phyloP scores from a whole-genome alignment of 2,888 invertebrate genomes.

The Zeuzera pyrina region DNA sequence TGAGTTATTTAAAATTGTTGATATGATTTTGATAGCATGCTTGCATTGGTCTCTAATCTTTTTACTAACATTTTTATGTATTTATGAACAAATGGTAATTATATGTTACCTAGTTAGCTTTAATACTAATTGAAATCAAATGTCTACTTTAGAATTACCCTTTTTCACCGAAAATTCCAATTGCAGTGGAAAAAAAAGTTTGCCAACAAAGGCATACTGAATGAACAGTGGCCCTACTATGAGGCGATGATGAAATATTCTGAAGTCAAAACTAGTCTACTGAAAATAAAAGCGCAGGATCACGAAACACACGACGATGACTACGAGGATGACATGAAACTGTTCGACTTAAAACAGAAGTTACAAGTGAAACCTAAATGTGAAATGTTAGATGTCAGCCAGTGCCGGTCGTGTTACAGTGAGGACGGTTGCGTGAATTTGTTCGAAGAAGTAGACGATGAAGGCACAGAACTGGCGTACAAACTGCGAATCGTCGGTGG shows the following conservation, averaged over 20 bases:
- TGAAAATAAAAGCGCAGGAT: conserved; percentile 5
- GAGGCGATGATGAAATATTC: conserved; percentile 44
- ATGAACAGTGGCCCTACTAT: conserved; percentile 58
- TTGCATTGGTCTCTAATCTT: no score
- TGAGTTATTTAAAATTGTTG: no score
- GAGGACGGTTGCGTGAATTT: conserved; percentile 43
- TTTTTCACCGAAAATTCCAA: background rate
- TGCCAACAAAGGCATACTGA: conserved; percentile 51
- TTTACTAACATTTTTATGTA: no score
- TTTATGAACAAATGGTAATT: no score
- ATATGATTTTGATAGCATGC: no score
- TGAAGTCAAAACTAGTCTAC: conserved; percentile 23
- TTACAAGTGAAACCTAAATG: conserved; percentile 34
- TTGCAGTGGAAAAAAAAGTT: conserved; percentile 64
- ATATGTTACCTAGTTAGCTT: no score
- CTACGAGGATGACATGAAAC: conserved; percentile 54
- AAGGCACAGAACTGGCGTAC: conserved; percentile 40
- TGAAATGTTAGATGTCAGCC: conserved; percentile 26
- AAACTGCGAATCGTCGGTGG: conserved; percentile 47
- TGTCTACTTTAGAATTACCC: background rate
- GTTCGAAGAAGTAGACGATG: conserved; percentile 35
- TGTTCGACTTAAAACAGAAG: conserved; percentile 49
- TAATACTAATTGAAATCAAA: no score
- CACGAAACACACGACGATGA: conserved; percentile 33
- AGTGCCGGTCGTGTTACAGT: conserved; percentile 45